Percentiles rank a stretch among this genome's conserved stretches.
Conservation (phyloP, 2,888 invertebrate species). For the Polydrusus tereticollis region DNA sequence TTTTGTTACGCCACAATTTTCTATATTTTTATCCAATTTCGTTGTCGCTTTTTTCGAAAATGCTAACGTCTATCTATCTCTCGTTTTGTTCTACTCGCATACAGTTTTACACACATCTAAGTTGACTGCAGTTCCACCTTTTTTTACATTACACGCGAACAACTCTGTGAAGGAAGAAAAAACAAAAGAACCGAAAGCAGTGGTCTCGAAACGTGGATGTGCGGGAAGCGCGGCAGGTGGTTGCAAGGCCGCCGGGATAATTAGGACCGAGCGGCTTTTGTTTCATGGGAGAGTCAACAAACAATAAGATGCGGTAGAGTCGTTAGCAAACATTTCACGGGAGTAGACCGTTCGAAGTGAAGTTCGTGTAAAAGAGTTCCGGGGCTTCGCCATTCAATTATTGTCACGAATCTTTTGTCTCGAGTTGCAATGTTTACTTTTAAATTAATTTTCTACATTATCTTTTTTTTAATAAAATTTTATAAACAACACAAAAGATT, state of each 20-base stretch:
- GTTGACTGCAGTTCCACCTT: not conserved
- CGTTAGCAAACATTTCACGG: conserved; percentile 20
- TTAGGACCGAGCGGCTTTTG: conserved; percentile 26
- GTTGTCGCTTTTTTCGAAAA: too few species aligned
- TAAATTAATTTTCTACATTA: too few species aligned
- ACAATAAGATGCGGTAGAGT: conserved; percentile 17
- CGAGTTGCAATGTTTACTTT: not conserved
- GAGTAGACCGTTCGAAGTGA: not conserved
- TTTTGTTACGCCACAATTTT: too few species aligned
- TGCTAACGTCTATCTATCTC: too few species aligned
- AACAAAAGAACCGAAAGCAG: not conserved
- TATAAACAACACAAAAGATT: too few species aligned
- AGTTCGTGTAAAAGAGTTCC: not conserved
- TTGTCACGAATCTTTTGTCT: not conserved
- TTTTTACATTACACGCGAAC: not conserved
- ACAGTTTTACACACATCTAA: not conserved
- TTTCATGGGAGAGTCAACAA: conserved; percentile 5
- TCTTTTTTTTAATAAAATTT: too few species aligned
- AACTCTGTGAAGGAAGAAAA: not conserved
- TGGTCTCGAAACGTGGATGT: not conserved
- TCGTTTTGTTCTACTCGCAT: too few species aligned
- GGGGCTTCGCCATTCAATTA: not conserved
- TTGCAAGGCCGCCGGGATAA: conserved; percentile 25
- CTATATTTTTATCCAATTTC: too few species aligned
- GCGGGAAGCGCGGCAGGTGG: conserved; percentile 28